These are phyloP conservation scores for Pachypeltis micranthus DNA, from an alignment of 1,140 invertebrate species.

Conservation along the genomic window DNA sequence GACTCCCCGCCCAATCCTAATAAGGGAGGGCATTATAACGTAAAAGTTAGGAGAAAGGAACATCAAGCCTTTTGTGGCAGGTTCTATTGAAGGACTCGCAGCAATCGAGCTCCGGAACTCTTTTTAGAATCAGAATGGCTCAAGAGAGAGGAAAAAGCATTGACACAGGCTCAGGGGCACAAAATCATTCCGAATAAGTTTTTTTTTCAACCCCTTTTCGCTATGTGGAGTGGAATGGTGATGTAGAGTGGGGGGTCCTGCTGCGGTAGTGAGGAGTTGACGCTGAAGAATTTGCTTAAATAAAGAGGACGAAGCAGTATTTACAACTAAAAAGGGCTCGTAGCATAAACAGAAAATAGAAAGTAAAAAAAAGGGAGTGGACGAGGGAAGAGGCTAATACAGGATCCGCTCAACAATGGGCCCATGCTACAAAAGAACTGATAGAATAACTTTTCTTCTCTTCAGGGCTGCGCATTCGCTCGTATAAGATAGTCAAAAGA, in stretches of 20 bases:
- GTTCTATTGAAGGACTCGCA: not conserved
- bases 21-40: not conserved
- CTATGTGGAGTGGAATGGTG: no score
- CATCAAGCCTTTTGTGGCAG: not conserved
- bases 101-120: not conserved
- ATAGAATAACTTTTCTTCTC: constrained; percentile 22
- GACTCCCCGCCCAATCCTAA: not conserved
- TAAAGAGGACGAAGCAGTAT: not conserved
- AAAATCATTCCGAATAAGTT: not conserved
- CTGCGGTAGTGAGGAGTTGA: no score
- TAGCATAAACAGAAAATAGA: constrained; percentile 4
- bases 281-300: not conserved
- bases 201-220: not conserved
- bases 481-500: constrained; percentile 22
- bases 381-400: constrained; percentile 2
- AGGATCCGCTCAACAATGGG: constrained; percentile 16
- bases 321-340: constrained; percentile 1
- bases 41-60: not conserved
- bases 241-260: no score
- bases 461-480: constrained; percentile 15
- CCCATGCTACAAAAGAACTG: constrained; percentile 12
- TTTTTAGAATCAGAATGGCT: not conserved
- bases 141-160: not conserved
- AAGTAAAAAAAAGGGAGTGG: not conserved
- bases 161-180: not conserved